Evolutionary conservation across 1,140 invertebrate genomes (phyloP).

Genomic region (Chironomus striatipennis): DNA sequence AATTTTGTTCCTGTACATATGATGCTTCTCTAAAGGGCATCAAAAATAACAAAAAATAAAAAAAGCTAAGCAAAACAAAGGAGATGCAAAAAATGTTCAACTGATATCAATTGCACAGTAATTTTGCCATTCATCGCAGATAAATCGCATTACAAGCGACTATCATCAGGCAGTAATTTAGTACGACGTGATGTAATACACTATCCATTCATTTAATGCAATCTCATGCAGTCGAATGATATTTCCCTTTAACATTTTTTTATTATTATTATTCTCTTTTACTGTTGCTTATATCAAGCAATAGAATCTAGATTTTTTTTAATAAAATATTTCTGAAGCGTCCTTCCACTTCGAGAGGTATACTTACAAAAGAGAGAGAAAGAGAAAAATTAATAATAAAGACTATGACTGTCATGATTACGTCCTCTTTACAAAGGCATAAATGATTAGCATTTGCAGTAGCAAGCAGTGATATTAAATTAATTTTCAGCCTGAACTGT

Average conservation of each 20-base stretch:
- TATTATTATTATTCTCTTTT: no score
- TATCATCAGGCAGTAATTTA: conserved; percentile 6
- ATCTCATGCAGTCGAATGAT: background rate
- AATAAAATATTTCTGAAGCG: no score
- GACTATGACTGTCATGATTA: background rate
- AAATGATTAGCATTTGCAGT: background rate
- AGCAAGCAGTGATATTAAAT: background rate
- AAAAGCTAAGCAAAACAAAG: no score
- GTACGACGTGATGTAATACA: conserved; percentile 1
- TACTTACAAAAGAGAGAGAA: no score
- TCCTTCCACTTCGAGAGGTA: no score
- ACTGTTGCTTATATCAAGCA: no score
- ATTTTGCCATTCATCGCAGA: background rate
- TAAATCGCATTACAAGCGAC: conserved; percentile 4
- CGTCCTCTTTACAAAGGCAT: background rate
- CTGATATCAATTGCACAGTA: background rate
- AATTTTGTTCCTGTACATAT: no score
- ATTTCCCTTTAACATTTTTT: background rate
- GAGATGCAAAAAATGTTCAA: background rate
- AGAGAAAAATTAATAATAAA: no score
- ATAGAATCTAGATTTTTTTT: no score
- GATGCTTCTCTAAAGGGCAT: no score
- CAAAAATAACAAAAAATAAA: no score
- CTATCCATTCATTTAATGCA: background rate
- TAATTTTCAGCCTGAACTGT: background rate